Percentiles rank a stretch among this genome's conserved stretches.
Conservation (phyloP, 2,113 vertebrate genomes). For the Ia io region DNA sequence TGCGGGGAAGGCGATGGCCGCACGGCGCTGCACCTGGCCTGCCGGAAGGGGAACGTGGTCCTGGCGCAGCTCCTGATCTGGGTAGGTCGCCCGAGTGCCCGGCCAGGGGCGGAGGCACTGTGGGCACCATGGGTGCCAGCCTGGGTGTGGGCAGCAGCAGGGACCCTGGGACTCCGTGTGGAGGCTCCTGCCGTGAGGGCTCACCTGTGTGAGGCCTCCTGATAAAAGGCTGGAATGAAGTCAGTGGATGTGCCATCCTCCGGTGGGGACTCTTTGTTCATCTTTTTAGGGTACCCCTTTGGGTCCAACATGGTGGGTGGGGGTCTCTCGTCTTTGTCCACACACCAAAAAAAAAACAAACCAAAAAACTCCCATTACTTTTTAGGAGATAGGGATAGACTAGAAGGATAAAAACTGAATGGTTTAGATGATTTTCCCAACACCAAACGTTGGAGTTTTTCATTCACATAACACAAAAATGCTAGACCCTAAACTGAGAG, state of each 20-base stretch:
- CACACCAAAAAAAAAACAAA: too few species aligned
- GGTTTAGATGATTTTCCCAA: neutral
- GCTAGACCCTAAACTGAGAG: neutral
- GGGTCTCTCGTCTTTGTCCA: neutral
- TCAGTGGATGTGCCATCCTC: fast-evolving
- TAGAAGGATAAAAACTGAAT: fast-evolving
- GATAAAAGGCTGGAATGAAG: neutral
- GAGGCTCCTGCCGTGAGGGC: neutral
- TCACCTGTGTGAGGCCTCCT: too few species aligned
- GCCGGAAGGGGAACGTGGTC: slow-evolving; percentile 93
- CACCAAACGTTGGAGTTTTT: neutral
- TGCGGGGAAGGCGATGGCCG: slow-evolving; percentile 94
- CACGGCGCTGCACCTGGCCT: slow-evolving; percentile 93
- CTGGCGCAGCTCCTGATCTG: slow-evolving; percentile 95
- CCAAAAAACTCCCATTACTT: neutral
- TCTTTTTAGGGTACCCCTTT: neutral
- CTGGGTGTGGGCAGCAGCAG: fast-evolving
- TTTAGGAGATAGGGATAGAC: fast-evolving
- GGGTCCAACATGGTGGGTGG: fast-evolving
- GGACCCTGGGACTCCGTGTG: fast-evolving
- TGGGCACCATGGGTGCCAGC: neutral
- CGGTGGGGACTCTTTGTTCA: fast-evolving
- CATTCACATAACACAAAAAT: too few species aligned
- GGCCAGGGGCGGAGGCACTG: neutral
- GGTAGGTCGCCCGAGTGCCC: slow-evolving; percentile 80